Base-by-base conservation (phyloP, 2,113 vertebrate genomes). In the Struthio camelus region DNA sequence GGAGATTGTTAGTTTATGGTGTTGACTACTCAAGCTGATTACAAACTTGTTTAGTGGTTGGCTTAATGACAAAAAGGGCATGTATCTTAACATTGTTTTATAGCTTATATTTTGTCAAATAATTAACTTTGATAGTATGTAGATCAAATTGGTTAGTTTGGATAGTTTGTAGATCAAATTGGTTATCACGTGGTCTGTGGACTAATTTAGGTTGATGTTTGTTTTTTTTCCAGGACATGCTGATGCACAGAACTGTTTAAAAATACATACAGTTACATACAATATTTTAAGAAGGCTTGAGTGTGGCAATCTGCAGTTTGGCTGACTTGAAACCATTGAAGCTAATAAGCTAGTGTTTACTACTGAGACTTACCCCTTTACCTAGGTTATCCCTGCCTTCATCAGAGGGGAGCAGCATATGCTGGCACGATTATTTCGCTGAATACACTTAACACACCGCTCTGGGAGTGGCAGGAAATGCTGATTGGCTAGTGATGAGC, bases 11-110 rank as follows among this genome's bases (percentile, higher is more conserved):
- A 7, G 62, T 22, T 69, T 10, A 5, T 2, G 20, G 73, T 1
- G 23, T 2, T 44, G 50, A 6, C 10, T 38, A 9, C 61, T 80
- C 34, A 8, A 46, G 53, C 7, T 12, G 10, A 9, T 38, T 36
- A 22, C 61, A 34, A 48, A 25, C 46, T 67, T 46, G 32, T 25
- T 38, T 38, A 4, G 12, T 18, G 42, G 25, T 82, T 40, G 25
- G 7, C 11, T n/a, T n/a, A 32, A 10, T 17, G 64, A 5, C 22
- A 56, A 15, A 36, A 65, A 22, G 17, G 36, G 2, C 0, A 11
- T 62, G 11, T 48, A 48, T 25, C 58, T 66, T 10, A 14, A 4
- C 3, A 0, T 2, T 10, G 15, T 10, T 71, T 14, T 24, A 4
- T 1, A 11, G 48, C 20, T 53, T 46, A 24, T 25, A 2, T 42